Percentiles rank a stretch among this genome's conserved stretches.
These are phyloP conservation scores for Sprattus sprattus DNA, from an alignment of 2,113 vertebrate species.

Conservation along the genomic window DNA sequence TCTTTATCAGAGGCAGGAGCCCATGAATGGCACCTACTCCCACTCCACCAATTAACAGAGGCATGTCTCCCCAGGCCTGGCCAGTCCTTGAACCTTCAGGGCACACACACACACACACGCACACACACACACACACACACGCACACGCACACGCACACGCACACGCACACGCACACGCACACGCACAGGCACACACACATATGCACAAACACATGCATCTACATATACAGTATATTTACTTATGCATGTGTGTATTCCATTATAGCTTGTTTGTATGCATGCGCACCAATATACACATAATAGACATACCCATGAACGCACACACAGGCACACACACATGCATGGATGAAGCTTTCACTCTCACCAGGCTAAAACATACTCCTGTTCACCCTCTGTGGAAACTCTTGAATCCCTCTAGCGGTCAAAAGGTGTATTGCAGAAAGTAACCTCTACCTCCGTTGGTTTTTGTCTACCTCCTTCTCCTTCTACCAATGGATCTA, in stretches of 20 bases:
- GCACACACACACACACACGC: background rate
- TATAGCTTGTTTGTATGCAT: background rate
- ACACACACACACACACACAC: constrained; percentile 7
- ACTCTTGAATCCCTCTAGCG: constrained; percentile 42
- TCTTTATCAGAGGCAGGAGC: constrained; percentile 15
- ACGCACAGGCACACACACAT: constrained; percentile 7
- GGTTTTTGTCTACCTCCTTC: background rate
- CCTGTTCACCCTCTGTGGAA: background rate
- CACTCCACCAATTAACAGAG: background rate
- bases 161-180: background rate
- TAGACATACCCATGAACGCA: background rate
- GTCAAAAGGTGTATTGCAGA: constrained; percentile 14
- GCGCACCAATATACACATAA: too few species aligned
- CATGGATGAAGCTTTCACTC: constrained; percentile 44
- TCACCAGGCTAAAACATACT: constrained; percentile 42
- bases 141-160: constrained; percentile 9
- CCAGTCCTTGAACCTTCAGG: background rate
- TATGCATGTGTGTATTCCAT: background rate
- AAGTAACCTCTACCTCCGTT: background rate
- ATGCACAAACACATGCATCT: constrained; percentile 33
- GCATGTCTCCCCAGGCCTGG: background rate
- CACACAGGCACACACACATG: constrained; percentile 39
- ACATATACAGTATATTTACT: background rate
- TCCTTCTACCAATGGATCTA: background rate
- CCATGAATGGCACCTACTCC: constrained; percentile 9